phyloP scores from a whole-genome alignment of 2,113 vertebrate genomes.

The Gambusia holbrooki region DNA sequence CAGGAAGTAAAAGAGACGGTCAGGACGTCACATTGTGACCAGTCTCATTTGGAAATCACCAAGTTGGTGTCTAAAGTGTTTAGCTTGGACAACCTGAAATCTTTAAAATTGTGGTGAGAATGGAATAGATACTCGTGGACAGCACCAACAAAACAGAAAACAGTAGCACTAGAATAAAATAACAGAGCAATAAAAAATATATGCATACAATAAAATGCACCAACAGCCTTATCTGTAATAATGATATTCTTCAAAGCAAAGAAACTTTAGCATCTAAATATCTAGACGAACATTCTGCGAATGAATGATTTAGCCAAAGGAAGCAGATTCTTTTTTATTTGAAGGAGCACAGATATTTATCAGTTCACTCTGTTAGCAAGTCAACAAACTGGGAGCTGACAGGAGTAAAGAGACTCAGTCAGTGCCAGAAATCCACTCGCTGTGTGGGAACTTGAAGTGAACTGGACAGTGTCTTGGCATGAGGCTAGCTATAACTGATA shows the following conservation, averaged over 20 bases:
- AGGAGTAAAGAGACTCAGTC: constrained; percentile 7
- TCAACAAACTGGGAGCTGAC: constrained; percentile 21
- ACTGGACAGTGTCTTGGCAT: constrained; percentile 36
- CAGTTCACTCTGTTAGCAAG: constrained; percentile 17
- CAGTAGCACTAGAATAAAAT: neutral
- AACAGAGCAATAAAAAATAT: neutral
- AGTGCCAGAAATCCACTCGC: neutral
- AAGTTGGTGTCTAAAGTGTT: constrained; percentile 7
- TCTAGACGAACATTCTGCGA: neutral
- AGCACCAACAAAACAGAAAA: neutral
- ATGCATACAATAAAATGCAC: neutral
- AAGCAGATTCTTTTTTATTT: constrained; percentile 20
- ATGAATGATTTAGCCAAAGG: neutral
- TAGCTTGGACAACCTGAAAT: neutral
- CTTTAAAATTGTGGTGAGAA: neutral
- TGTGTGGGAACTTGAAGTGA: constrained; percentile 35
- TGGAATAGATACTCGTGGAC: neutral
- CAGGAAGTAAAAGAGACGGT: constrained; percentile 48
- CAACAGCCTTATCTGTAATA: neutral
- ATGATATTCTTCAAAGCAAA: neutral
- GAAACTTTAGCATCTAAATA: neutral
- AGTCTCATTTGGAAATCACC: constrained; percentile 17
- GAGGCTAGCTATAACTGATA: constrained; percentile 2
- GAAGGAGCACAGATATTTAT: constrained; percentile 4
- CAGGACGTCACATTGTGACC: constrained; percentile 22